Evolutionary conservation across 2,113 vertebrate genomes (phyloP).

Genomic region (Cheilinus undulatus): DNA sequence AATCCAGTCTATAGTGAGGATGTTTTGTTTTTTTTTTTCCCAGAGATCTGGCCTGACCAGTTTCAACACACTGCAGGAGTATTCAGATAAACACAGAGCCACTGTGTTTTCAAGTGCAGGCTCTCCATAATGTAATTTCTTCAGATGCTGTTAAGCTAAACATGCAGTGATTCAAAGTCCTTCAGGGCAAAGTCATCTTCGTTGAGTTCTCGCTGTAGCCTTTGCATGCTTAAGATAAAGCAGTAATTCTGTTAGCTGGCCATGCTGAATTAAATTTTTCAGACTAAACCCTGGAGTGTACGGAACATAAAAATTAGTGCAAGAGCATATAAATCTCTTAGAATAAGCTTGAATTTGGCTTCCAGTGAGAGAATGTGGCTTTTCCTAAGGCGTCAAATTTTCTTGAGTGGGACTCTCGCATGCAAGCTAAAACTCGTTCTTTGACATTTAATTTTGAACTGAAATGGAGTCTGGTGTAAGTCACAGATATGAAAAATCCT

Average conservation of each 20-base stretch:
- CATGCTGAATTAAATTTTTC: background rate
- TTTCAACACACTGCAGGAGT: constrained; percentile 21
- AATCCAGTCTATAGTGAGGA: constrained; percentile 5
- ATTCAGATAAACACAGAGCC: constrained; percentile 33
- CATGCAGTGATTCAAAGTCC: background rate
- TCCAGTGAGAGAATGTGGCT: constrained; percentile 1
- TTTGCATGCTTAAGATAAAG: background rate
- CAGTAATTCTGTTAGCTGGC: background rate
- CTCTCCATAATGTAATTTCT: constrained; percentile 14
- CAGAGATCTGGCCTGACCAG: constrained; percentile 60
- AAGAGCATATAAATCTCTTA: background rate
- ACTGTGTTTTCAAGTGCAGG: constrained; percentile 40
- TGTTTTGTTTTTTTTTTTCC: constrained; percentile 3
- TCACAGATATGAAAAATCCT: background rate
- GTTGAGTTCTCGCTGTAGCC: background rate
- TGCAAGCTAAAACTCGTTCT: constrained; percentile 50
- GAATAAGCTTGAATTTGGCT: background rate
- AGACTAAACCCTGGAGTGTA: background rate
- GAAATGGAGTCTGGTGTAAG: constrained; percentile 6
- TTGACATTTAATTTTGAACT: background rate
- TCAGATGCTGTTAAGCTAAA: background rate
- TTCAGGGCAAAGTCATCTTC: constrained; percentile 9
- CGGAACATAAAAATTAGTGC: background rate
- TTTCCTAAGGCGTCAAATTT: constrained; percentile 8
- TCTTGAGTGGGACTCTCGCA: background rate